Evolutionary conservation across 1,140 invertebrate genomes (phyloP).

Genomic region (Mylabris phalerata): DNA sequence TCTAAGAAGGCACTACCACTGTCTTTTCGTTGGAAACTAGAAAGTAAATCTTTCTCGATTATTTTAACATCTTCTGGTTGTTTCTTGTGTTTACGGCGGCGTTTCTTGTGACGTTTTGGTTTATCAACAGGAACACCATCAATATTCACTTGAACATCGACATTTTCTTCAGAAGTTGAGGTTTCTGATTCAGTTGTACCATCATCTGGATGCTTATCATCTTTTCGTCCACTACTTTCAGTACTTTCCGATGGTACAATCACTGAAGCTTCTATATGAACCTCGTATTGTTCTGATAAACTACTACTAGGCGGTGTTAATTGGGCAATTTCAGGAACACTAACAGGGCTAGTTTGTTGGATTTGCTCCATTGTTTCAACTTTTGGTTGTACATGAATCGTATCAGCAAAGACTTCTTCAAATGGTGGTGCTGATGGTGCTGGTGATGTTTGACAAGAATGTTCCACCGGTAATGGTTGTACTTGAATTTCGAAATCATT

Average conservation of each 20-base stretch:
- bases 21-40: constrained; percentile 24
- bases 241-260: constrained; percentile 48
- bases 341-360: constrained; percentile 44
- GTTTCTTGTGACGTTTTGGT: constrained; percentile 16
- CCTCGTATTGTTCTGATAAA: constrained; percentile 54
- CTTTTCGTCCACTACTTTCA: constrained; percentile 1
- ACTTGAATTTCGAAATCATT: constrained; percentile 38
- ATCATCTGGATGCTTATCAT: not conserved
- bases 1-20: constrained; percentile 18
- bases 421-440: constrained; percentile 24
- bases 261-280: constrained; percentile 55
- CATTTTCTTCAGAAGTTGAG: constrained; percentile 20
- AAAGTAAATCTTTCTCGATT: constrained; percentile 27
- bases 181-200: constrained; percentile 22
- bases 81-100: constrained; percentile 23
- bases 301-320: constrained; percentile 20
- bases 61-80: constrained; percentile 1
- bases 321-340: constrained; percentile 26
- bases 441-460: constrained; percentile 49
- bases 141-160: constrained; percentile 29
- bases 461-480: constrained; percentile 26
- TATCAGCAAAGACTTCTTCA: constrained; percentile 24
- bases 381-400: constrained; percentile 11
- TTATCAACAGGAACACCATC: constrained; percentile 24
- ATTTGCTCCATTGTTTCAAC: constrained; percentile 38